Percentiles rank a stretch among this genome's conserved stretches.
These are phyloP conservation scores for Oreortyx pictus DNA, from an alignment of 2,797 vertebrate species.

Conservation along the genomic window DNA sequence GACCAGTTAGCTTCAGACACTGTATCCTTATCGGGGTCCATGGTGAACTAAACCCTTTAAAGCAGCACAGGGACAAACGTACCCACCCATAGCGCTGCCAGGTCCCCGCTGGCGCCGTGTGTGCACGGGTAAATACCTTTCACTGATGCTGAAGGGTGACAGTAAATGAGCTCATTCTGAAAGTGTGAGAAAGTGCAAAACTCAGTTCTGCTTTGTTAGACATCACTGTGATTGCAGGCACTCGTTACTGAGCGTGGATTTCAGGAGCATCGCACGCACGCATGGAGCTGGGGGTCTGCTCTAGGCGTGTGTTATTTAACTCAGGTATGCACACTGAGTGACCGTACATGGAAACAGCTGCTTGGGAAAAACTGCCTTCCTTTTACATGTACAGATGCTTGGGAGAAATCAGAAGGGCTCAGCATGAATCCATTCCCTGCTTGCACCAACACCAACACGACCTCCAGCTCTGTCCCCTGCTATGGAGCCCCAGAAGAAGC, in stretches of 20 bases:
- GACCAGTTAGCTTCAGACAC: slow-evolving; percentile 35
- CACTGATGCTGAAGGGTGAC: background rate
- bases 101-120: background rate
- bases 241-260: background rate
- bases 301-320: slow-evolving; percentile 47
- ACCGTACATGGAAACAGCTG: slow-evolving; percentile 55
- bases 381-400: slow-evolving; percentile 13
- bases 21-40: background rate
- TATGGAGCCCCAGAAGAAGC: background rate
- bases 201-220: background rate
- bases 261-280: background rate
- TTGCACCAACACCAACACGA: background rate
- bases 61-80: background rate
- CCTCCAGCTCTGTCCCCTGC: background rate
- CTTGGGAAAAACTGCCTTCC: slow-evolving; percentile 43
- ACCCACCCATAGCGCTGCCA: background rate
- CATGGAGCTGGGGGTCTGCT: background rate
- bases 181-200: background rate
- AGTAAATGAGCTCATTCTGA: background rate
- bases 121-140: background rate
- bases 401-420: background rate
- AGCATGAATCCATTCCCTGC: rapidly evolving
- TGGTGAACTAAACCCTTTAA: slow-evolving; percentile 44
- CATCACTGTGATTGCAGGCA: background rate
- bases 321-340: slow-evolving; percentile 17